A percentile compares a stretch with the other conserved stretches of the same genome.
These are phyloP conservation scores for Salvelinus sp. DNA, from an alignment of 2,113 vertebrate species.

Conservation along the genomic window DNA sequence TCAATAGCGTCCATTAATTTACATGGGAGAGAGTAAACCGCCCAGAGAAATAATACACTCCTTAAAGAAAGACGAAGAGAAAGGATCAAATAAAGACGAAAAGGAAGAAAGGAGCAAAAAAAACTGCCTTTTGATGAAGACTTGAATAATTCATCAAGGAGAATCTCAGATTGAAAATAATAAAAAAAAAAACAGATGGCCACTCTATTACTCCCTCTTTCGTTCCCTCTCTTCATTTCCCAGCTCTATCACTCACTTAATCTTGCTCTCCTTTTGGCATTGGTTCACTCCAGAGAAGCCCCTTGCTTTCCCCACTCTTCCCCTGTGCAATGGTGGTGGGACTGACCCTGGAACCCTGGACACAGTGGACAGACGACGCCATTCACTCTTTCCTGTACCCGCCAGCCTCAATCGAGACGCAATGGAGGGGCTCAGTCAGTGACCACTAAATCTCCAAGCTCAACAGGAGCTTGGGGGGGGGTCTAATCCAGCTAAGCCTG, in stretches of 20 bases:
- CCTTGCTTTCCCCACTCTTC: neutral
- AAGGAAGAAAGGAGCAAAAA: neutral
- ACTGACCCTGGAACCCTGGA: neutral
- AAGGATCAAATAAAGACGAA: neutral
- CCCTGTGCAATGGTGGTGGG: neutral
- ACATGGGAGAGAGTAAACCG: neutral
- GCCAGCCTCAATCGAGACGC: conserved; percentile 6
- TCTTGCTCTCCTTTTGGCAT: conserved; percentile 5
- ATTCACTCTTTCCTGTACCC: neutral
- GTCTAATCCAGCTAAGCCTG: conserved; percentile 22
- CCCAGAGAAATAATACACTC: conserved; percentile 12
- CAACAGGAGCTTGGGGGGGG: conserved; percentile 19
- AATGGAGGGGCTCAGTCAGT: conserved; percentile 15
- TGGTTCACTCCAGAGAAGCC: neutral
- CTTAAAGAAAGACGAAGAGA: neutral
- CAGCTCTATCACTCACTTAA: neutral
- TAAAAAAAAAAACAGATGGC: conserved; percentile 33
- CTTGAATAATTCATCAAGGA: conserved; percentile 39
- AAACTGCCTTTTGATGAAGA: conserved; percentile 16
- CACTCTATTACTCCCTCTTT: neutral
- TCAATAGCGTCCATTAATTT: neutral
- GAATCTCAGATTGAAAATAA: conserved; percentile 36
- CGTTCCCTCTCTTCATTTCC: conserved; percentile 4
- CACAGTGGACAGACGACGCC: neutral
- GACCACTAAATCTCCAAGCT: conserved; percentile 20